These are phyloP conservation scores for Silurus lanzhouensis DNA, from an alignment of 2,797 vertebrate genomes.

Conservation along the genomic window DNA sequence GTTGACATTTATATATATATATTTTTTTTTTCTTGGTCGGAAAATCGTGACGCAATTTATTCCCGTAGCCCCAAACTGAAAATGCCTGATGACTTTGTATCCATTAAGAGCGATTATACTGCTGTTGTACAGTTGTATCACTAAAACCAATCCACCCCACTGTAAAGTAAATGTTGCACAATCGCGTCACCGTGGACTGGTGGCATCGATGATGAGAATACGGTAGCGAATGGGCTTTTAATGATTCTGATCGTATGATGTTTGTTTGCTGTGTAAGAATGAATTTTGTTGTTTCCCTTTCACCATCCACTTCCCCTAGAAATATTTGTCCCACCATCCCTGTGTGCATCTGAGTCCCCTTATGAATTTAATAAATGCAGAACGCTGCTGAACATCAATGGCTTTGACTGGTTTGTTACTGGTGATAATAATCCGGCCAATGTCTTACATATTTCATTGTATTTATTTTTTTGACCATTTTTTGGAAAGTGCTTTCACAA, in stretches of 20 bases:
- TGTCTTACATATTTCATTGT: background rate
- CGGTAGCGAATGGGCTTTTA: conserved; percentile 14
- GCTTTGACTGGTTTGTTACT: background rate
- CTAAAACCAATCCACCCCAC: background rate
- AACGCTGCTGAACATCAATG: conserved; percentile 11
- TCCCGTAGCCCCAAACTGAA: conserved; percentile 5
- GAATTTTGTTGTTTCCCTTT: conserved; percentile 1
- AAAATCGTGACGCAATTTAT: background rate
- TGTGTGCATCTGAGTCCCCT: conserved; percentile 16
- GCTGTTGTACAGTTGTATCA: background rate
- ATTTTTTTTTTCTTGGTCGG: background rate
- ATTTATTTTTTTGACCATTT: too few species aligned
- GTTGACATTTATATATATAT: background rate
- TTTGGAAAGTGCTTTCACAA: too few species aligned
- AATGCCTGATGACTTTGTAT: background rate
- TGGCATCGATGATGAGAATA: conserved; percentile 18
- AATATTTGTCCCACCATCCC: conserved; percentile 14
- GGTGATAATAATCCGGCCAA: conserved; percentile 5
- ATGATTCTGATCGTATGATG: conserved; percentile 40
- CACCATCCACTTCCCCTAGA: conserved; percentile 17
- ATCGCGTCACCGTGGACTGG: conserved; percentile 34
- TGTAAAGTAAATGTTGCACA: conserved; percentile 47
- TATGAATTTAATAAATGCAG: conserved; percentile 26
- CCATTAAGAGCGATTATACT: background rate
- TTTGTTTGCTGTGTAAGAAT: conserved; percentile 40